A percentile compares a stretch with the other conserved stretches of the same genome.
Evolutionary conservation across 1,140 invertebrate genomes (phyloP).

Genomic region (Lordiphosa clarofinis): DNA sequence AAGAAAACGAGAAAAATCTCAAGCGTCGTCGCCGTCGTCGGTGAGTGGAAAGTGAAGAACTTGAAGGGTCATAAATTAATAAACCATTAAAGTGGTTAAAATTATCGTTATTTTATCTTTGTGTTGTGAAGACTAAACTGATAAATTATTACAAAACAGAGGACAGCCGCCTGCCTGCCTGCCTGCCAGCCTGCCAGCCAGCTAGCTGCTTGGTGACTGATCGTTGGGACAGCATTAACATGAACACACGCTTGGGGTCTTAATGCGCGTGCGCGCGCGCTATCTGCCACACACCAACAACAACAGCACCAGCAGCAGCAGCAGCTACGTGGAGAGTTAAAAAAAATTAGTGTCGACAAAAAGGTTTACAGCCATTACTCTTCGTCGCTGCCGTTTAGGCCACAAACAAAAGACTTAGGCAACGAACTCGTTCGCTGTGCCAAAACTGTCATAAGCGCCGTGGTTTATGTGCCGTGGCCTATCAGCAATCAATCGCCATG

Average conservation of each 20-base stretch:
- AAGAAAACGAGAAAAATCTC: constrained; percentile 55
- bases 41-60: constrained; percentile 76
- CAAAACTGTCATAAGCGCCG: constrained; percentile 73
- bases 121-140: constrained; percentile 79
- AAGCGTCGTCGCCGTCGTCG: constrained; percentile 42
- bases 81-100: constrained; percentile 80
- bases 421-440: constrained; percentile 63
- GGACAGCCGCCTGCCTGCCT: constrained; percentile 49
- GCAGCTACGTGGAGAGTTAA: constrained; percentile 17
- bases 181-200: background rate
- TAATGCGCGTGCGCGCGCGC: constrained; percentile 59
- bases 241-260: constrained; percentile 66
- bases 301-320: constrained; percentile 5
- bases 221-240: constrained; percentile 76
- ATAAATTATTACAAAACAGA: constrained; percentile 80
- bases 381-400: constrained; percentile 65
- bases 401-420: constrained; percentile 76
- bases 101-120: constrained; percentile 79
- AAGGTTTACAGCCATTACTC: constrained; percentile 77
- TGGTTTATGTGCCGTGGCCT: constrained; percentile 64
- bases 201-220: constrained; percentile 45
- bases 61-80: constrained; percentile 80
- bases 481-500: constrained; percentile 69
- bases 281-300: constrained; percentile 15
- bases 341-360: constrained; percentile 78